Base-by-base conservation (phyloP, 1,140 invertebrate genomes). In the Apis laboriosa region DNA sequence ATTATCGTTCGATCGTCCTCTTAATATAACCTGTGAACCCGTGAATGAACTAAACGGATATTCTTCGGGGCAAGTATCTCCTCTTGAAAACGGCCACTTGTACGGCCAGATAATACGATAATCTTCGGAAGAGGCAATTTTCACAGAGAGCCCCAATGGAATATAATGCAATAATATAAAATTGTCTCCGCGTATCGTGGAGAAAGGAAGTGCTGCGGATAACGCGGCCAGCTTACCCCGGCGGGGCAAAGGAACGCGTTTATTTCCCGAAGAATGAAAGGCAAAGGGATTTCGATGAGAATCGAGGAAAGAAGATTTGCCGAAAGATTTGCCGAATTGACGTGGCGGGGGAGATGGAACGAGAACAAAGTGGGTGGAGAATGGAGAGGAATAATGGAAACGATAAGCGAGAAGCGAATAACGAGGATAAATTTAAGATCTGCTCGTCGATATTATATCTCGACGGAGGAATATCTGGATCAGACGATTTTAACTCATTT, bases 131-230 rank as follows among this genome's bases (percentile, higher is more conserved):
- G 78, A 73, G 78, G 13, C 58, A 73, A 80, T 80, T 80, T 80
- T 80, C 78, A 73, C 78, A 19, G 70, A 51, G 11, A 43, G 34
- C 34, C 56, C 24, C 68, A 9, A 28, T 28, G 21, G 78, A 60
- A 73, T 80, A 80, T 74, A 74, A 80, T 74, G 78, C 71, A 80
- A 80, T 80, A 80, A 80, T 80, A 80, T 80, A 80, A 80, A 80
- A 80, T 80, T 80, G 79, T 80, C 79, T 80, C 51, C n/a, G 51
- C 61, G 71, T 80, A 80, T 80, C 61, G 53, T 24, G 79, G 71
- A 63, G 66, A 80, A 80, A 80, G 79, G 79, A 74, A 75, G 61
- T 80, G 34, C n/a, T 53, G 61, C 28, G 79, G 71, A 80, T 80
- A 80, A 80, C 79, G 79, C 79, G 71, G 17, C 15, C 61, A 51